Evolutionary conservation across 2,113 vertebrate species (phyloP).

Genomic region (Macrotus californicus): DNA sequence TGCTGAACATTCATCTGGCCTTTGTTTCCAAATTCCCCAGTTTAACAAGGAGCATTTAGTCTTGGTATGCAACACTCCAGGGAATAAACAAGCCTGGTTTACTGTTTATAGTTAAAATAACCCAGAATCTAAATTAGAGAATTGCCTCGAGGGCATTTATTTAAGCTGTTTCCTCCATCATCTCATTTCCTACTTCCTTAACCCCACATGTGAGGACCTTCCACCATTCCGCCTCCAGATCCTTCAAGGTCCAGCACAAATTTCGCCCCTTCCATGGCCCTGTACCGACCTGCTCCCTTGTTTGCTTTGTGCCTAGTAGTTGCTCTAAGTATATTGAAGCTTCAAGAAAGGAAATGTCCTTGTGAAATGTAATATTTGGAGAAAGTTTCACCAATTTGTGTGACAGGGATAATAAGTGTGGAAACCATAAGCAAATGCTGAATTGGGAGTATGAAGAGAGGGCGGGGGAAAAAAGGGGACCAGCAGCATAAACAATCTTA

Average conservation of each 20-base stretch:
- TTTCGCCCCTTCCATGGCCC: background rate
- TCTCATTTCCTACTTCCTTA: background rate
- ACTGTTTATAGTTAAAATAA: slow-evolving; percentile 31
- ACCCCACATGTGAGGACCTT: background rate
- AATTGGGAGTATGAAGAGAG: background rate
- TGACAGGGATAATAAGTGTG: background rate
- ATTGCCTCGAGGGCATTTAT: background rate
- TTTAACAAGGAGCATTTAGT: slow-evolving; percentile 20
- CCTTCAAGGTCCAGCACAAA: background rate
- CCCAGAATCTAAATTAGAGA: slow-evolving; percentile 20
- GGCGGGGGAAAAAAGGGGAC: background rate
- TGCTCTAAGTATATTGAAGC: background rate
- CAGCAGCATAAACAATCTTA: background rate
- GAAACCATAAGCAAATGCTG: background rate
- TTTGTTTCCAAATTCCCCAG: slow-evolving; percentile 31
- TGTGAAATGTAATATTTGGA: background rate
- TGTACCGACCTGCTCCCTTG: background rate
- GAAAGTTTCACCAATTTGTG: background rate
- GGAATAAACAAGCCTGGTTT: slow-evolving; percentile 6
- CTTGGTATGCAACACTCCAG: slow-evolving; percentile 20
- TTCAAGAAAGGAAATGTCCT: background rate
- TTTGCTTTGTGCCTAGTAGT: background rate
- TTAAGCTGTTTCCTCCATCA: background rate
- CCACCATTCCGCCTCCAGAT: background rate
- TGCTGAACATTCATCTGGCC: slow-evolving; percentile 3